These are phyloP conservation scores for Setipinna tenuifilis DNA, from an alignment of 2,797 vertebrate species.

Conservation along the genomic window DNA sequence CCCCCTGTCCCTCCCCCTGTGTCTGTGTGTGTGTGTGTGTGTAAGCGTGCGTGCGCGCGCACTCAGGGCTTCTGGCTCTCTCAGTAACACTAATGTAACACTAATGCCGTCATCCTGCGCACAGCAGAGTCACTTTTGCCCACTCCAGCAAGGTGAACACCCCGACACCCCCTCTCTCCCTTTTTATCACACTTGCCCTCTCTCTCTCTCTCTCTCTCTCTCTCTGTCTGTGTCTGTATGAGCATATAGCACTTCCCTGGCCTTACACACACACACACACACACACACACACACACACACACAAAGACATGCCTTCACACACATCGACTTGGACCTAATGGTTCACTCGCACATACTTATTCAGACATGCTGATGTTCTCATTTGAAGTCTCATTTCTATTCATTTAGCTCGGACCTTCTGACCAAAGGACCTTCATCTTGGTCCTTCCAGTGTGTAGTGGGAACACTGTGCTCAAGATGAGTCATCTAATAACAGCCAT, in stretches of 20 bases:
- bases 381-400: background rate
- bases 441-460: background rate
- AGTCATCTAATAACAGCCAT: conserved; percentile 9
- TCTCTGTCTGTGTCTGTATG: background rate
- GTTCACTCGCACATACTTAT: background rate
- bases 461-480: background rate
- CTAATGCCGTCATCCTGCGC: background rate
- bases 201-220: background rate
- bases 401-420: background rate
- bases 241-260: too few species aligned
- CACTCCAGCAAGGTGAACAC: background rate
- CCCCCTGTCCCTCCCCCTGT: background rate
- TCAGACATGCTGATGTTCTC: background rate
- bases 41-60: too few species aligned
- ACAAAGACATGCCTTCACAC: background rate
- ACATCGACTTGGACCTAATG: background rate
- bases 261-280: background rate
- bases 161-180: background rate
- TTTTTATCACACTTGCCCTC: background rate
- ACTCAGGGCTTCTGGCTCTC: background rate
- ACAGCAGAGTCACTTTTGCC: background rate
- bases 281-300: background rate
- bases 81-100: background rate
- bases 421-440: background rate
- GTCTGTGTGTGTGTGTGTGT: too few species aligned